Base-by-base conservation (phyloP, 2,888 invertebrate species). In the Conchocele bisecta region DNA sequence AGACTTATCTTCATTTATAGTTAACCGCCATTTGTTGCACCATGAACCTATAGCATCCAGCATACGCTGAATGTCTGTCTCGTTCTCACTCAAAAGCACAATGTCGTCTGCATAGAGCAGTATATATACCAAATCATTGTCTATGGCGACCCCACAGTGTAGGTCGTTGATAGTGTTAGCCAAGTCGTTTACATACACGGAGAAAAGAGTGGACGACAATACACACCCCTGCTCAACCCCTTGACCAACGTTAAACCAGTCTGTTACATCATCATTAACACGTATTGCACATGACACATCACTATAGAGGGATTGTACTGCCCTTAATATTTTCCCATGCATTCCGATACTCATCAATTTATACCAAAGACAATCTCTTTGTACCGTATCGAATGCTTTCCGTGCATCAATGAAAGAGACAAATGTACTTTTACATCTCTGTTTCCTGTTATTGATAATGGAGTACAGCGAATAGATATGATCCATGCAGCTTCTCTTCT, bases 21-120 rank as follows among this genome's bases (percentile, higher is more conserved):
- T 22, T 4, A 66, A 28, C 13, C 65, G 37, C 65, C 60, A 65
- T 29, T 48, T 44, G 20, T 20, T 46, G 22, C 65, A 65, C 65
- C 65, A 71, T 15, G 35, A 22, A 31, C n/a, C 17, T 13, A 66
- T 28, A 26, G 29, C 50, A 46, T 51, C 29, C 24, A 66, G 41
- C 60, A 60, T 53, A n/a, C 28, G 35, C 31, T 65, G 65, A 17
- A 71, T 41, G 15, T 39, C 31, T 3, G 35, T 26, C 17, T 65
- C 60, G 17, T 24, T 53, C 22, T 41, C 42, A 5, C 59, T 33
- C 5, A 72, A 26, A 17, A 72, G 33, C 2, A 53, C 56, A 60
- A 74, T 69, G 46, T 65, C 69, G 31, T 69, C 74, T 4, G 65
- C 69, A 33, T 69, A 74, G 2, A 65, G 31, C 9, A 69, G 15